Evolutionary conservation across 2,888 invertebrate genomes (phyloP).

Genomic region (Onthophagus sagittarius): DNA sequence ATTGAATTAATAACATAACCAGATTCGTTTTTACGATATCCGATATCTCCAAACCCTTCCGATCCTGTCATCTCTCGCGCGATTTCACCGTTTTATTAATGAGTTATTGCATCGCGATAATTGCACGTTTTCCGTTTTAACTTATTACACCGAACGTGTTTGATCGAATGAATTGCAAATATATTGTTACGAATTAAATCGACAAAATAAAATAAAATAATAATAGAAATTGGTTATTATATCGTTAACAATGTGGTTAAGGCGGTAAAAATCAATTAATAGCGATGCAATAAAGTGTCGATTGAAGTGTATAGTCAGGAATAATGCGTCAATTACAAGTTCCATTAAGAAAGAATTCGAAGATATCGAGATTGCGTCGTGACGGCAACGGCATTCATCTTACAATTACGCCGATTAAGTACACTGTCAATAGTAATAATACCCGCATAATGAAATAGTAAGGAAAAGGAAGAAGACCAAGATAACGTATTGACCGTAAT

Average conservation of each 20-base stretch:
- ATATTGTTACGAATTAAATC: too few relatives aligned
- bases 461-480: background rate
- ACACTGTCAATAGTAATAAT: background rate
- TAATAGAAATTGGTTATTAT: background rate
- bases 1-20: background rate
- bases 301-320: background rate
- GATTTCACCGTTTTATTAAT: conserved; percentile 1
- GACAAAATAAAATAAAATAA: background rate
- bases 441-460: background rate
- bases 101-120: conserved; percentile 3
- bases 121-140: background rate
- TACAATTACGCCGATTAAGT: background rate
- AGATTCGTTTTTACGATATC: background rate
- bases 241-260: background rate
- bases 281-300: background rate
- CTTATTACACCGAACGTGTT: background rate
- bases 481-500: background rate
- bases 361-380: background rate
- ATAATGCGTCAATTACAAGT: background rate
- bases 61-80: background rate
- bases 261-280: background rate
- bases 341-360: background rate
- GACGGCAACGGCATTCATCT: background rate
- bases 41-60: background rate
- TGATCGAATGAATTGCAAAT: too few relatives aligned